Base-by-base conservation (phyloP, 2,888 invertebrate species). In the Philereme transversata region DNA sequence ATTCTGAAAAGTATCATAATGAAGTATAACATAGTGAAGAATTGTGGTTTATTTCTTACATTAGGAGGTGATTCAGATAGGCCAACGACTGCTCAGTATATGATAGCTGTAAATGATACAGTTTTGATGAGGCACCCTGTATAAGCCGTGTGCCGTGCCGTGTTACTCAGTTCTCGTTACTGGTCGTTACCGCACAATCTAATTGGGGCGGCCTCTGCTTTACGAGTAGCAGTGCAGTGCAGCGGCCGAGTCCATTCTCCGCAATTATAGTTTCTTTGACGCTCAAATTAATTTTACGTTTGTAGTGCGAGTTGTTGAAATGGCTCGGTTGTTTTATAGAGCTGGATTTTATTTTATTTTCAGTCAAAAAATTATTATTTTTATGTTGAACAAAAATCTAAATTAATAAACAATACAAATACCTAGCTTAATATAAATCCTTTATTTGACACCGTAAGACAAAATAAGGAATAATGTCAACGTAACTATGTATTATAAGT, bases 161-260 rank as follows among this genome's bases (percentile, higher is more conserved):
- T 22, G 22, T 22, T 22, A 22, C 22, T 52, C 44, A 22, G 57
- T 58, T 57, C 57, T 45, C 52, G 34, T 62, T 65, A 49, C 51
- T 51, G 60, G 64, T 66, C 70, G 69, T 67, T 68, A 65, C 67
- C 64, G 62, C 61, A 65, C 64, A 65, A 69, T 72, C 63, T 72
- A 72, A 72, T 72, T 72, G 72, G 67, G 65, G 54, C 68, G 54
- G 57, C 52, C 61, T 51, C 54, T 38, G 60, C 51, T 60, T 64
- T 62, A 63, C 63, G 60, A 64, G 60, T 60, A 56, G 22, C 22
- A 1, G 22, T 22, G 22, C 22, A 22, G 22, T 22, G 22, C 22
- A 22, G 40, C 40, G 44, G 9, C 33, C 22, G 45, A 43, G 50
- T 57, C 51, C 51, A 48, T 52, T 58, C 59, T 53, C 38, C 44